Percentiles rank a stretch among this genome's conserved stretches.
phyloP scores from a whole-genome alignment of 2,888 invertebrate genomes.

The Caenorhabditis panamensis region DNA sequence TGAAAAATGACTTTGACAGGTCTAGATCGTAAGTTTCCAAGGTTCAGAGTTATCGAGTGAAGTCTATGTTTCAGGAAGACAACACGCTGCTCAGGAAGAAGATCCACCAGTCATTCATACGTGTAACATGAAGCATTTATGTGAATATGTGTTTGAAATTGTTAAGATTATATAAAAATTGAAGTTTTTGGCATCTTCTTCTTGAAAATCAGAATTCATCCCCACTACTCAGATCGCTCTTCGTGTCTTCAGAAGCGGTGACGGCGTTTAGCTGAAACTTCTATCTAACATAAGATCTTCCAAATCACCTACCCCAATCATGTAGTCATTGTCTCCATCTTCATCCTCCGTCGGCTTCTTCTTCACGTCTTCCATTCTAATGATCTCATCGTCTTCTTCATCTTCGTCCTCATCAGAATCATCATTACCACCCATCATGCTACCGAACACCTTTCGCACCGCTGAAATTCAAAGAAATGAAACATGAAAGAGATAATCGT shows the following conservation, averaged over 20 bases:
- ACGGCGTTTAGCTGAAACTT: slow-evolving; percentile 19
- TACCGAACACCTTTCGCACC: slow-evolving; percentile 72
- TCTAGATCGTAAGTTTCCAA: slow-evolving; percentile 30
- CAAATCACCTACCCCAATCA: slow-evolving; percentile 28
- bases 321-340: slow-evolving; percentile 22
- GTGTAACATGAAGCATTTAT: slow-evolving; percentile 8
- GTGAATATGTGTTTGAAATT: not conserved
- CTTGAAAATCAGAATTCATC: slow-evolving; percentile 60
- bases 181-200: too few relatives aligned
- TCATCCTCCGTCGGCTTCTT: slow-evolving; percentile 17
- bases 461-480: slow-evolving; percentile 38
- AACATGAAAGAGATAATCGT: not conserved
- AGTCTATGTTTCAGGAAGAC: slow-evolving; percentile 29
- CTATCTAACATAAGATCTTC: not conserved
- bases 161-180: too few relatives aligned
- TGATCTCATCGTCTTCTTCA: slow-evolving; percentile 26
- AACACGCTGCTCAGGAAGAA: slow-evolving; percentile 29
- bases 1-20: slow-evolving; percentile 62
- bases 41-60: not conserved
- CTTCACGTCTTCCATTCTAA: slow-evolving; percentile 33
- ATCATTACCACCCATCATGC: slow-evolving; percentile 80
- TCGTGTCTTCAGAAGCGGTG: slow-evolving; percentile 36
- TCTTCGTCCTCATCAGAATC: slow-evolving; percentile 51
- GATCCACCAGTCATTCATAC: slow-evolving; percentile 29
- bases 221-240: slow-evolving; percentile 59